A percentile compares a stretch with the other conserved stretches of the same genome.
These are phyloP conservation scores for Leptopterna dolabrata DNA, from an alignment of 2,888 invertebrate genomes.

Conservation along the genomic window DNA sequence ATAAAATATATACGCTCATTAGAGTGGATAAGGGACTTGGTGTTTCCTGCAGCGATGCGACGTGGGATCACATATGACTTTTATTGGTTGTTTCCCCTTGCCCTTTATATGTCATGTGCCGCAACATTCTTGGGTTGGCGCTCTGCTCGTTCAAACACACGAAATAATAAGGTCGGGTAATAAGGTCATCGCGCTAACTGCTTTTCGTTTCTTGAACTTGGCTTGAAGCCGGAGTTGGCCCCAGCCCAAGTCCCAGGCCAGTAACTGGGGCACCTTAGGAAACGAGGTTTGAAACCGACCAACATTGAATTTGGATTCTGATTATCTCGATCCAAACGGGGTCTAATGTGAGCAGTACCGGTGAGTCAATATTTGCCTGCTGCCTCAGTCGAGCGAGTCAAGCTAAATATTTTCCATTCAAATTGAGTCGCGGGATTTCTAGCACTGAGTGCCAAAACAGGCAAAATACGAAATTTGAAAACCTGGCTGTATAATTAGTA, in stretches of 20 bases:
- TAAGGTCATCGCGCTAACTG: not conserved
- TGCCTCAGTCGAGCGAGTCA: too few species aligned
- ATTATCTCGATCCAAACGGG: too few species aligned
- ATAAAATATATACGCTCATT: not conserved
- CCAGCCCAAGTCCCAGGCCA: not conserved
- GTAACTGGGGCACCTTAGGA: not conserved
- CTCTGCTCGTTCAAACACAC: not conserved
- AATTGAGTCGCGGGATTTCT: too few species aligned
- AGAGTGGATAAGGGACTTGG: not conserved
- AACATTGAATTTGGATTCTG: too few species aligned
- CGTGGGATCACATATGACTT: constrained; percentile 1
- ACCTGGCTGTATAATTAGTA: too few species aligned
- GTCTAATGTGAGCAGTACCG: too few species aligned
- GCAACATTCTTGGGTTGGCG: not conserved
- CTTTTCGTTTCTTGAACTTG: constrained; percentile 7
- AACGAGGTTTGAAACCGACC: not conserved
- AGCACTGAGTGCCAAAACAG: too few species aligned
- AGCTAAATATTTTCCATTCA: too few species aligned
- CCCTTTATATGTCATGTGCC: constrained; percentile 23
- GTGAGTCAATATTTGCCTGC: too few species aligned
- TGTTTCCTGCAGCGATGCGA: not conserved
- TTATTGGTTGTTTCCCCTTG: constrained; percentile 29
- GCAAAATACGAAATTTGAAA: too few species aligned
- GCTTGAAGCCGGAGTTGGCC: not conserved
- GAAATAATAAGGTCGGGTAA: not conserved